Percentiles rank a stretch among this genome's conserved stretches.
These are phyloP conservation scores for Chromoteleia sp. DNA, from an alignment of 2,888 invertebrate species.

Conservation along the genomic window DNA sequence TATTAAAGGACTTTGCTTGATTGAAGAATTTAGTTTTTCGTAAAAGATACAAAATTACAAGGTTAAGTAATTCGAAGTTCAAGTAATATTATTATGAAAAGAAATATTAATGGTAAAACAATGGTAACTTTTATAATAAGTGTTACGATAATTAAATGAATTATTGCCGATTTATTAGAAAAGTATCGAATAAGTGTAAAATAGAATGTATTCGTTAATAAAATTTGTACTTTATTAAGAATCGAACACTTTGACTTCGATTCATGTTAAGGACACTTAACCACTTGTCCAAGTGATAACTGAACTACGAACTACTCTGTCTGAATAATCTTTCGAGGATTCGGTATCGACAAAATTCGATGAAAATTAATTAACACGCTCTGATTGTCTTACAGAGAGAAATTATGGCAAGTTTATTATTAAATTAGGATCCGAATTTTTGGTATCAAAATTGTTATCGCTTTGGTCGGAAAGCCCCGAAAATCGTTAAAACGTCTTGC, in stretches of 20 bases:
- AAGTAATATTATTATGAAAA: too few relatives aligned
- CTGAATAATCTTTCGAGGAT: neutral
- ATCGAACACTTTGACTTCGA: too few relatives aligned
- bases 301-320: neutral
- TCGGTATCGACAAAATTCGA: neutral
- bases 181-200: too few relatives aligned
- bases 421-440: conserved; percentile 16
- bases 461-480: neutral
- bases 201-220: too few relatives aligned
- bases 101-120: too few relatives aligned
- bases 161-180: too few relatives aligned
- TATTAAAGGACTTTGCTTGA: conserved; percentile 15
- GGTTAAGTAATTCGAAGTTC: too few relatives aligned
- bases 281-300: neutral
- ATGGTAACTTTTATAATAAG: too few relatives aligned
- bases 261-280: neutral
- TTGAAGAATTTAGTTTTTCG: neutral
- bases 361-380: conserved; percentile 29
- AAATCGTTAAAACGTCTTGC: conserved; percentile 10
- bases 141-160: too few relatives aligned
- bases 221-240: too few relatives aligned
- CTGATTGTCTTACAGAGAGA: neutral
- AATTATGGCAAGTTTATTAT: conserved; percentile 17
- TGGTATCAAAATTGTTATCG: conserved; percentile 14
- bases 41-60: too few relatives aligned